Conservation (phyloP, 2,888 invertebrate species). For the Tanypteryx hageni region DNA sequence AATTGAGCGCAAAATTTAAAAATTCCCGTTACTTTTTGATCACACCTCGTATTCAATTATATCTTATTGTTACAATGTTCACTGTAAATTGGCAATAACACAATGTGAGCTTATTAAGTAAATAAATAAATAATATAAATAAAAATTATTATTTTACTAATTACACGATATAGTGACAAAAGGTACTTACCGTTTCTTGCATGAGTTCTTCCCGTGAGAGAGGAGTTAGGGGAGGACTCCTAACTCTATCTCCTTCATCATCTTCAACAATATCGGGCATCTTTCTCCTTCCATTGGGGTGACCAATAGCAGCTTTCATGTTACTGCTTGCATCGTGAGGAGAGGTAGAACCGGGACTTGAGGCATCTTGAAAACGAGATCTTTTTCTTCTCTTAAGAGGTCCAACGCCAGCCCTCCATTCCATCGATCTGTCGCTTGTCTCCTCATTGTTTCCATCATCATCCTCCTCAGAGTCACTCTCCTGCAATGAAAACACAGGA, state of each 20-base stretch:
- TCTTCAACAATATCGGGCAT: slow-evolving; percentile 70
- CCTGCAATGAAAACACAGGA: slow-evolving; percentile 70
- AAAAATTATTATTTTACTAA: not conserved
- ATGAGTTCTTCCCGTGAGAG: slow-evolving; percentile 80
- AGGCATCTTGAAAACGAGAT: slow-evolving; percentile 74
- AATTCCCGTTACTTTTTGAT: too few species aligned
- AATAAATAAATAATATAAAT: too few species aligned
- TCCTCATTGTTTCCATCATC: slow-evolving; percentile 59
- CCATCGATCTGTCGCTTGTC: slow-evolving; percentile 41
- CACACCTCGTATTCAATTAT: too few species aligned
- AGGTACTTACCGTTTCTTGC: slow-evolving; percentile 81
- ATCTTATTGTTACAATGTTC: too few species aligned
- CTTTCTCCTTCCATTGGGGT: slow-evolving; percentile 73
- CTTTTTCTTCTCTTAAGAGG: slow-evolving; percentile 72
- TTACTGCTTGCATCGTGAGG: slow-evolving; percentile 69
- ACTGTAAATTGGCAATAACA: too few species aligned
- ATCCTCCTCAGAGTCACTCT: slow-evolving; percentile 75
- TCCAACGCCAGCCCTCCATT: slow-evolving; percentile 46
- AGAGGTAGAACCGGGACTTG: slow-evolving; percentile 71
- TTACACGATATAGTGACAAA: slow-evolving; percentile 1
- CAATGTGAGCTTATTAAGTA: too few species aligned
- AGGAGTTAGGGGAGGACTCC: slow-evolving; percentile 73
- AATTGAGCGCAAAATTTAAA: too few species aligned
- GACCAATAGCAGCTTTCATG: slow-evolving; percentile 78
- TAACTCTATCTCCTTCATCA: slow-evolving; percentile 69